Evolutionary conservation across 2,797 vertebrate genomes (phyloP), one percentile per base, ranked within the genome.

Genomic region (Crenuchus spilurus): DNA sequence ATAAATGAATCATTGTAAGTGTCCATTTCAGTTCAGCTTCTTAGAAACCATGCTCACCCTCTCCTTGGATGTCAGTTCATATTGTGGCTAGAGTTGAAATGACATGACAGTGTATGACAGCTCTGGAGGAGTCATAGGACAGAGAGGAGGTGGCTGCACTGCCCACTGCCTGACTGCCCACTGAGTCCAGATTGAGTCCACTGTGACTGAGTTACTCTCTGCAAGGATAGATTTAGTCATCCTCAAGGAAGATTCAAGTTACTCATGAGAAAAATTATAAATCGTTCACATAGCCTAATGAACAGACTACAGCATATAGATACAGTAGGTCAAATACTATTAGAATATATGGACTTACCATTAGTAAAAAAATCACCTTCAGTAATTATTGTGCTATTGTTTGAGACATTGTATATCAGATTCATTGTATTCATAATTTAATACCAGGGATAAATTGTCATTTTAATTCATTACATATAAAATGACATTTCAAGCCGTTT

Each of bases 91-190:
- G n/a, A 77, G 41, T 65, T 72, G 77, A 83, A 58, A 74, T 88
- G 87, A 91, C 70, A 35, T 83, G 78, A 90, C 84, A 70, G 52
- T 67, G 73, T 75, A 67, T 86, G 91, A 92, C 88, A 90, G 84
- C 82, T 51, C 80, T 61, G 42, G 82, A 83, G 84, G 78, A 84
- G 84, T 87, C 81, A 79, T 78, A 81, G 82, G 82, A 78, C 62
- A 80, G 86, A 82, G 74, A 81, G 62, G 77, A 83, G 85, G 82
- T 74, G 82, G 85, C 87, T 77, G 82, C 79, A 84, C 71, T 54
- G 84, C 87, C 84, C 84, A 68, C 62, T 85, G 80, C 85, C 63
- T 52, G 16, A 28, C 67, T 81, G 65, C 76, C 77, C 79, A 70
- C 80, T 80, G 76, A 82, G 78, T 77, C 77, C 70, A 72, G 80